Evolutionary conservation across 2,113 vertebrate species (phyloP), one percentile per base, ranked within the genome.

Genomic region (Periophthalmus modestus): DNA sequence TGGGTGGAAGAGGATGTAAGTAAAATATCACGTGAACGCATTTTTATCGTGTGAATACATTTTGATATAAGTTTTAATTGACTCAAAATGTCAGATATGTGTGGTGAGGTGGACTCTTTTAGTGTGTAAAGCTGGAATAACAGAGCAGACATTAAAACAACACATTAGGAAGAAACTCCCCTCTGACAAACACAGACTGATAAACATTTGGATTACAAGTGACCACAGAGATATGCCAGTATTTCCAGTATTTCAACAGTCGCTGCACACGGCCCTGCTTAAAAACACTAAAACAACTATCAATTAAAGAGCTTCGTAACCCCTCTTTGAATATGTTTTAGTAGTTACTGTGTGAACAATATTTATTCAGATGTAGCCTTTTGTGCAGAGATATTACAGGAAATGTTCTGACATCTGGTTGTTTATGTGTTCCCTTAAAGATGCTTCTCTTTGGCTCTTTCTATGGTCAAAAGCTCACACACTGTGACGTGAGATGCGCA

Each of bases 201-300:
- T 79, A 79, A 86, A 88, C 85, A 87, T 85, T 85, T 82, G 74
- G 85, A 88, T 89, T 80, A 80, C 58, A 52, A 65, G 57, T 58
- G 81, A 74, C 62, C 71, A 16, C 65, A 69, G 69, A 59, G 74
- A 72, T 68, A 74, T 15, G 36, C 28, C 73, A 74, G 52, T 67
- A 74, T 78, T 71, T 76, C 65, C 66, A 77, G 28, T 28, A 28
- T 57, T 81, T 50, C 67, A 73, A 72, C 67, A 77, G 57, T 28
- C 36, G 34, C 16, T 72, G 61, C 67, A 71, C 75, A 70, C 73
- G 68, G 61, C 48, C 68, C 62, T 0, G 43, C 65, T 18, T 58
- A 65, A 71, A 50, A 52, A 74, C 23, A 73, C 19, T 52, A n/a
- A n/a, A n/a, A n/a, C n/a, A n/a, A n/a, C 4, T 57, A 66, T 21